Evolutionary conservation across 2,113 vertebrate species (phyloP).

Genomic region (Girardinichthys multiradiatus): DNA sequence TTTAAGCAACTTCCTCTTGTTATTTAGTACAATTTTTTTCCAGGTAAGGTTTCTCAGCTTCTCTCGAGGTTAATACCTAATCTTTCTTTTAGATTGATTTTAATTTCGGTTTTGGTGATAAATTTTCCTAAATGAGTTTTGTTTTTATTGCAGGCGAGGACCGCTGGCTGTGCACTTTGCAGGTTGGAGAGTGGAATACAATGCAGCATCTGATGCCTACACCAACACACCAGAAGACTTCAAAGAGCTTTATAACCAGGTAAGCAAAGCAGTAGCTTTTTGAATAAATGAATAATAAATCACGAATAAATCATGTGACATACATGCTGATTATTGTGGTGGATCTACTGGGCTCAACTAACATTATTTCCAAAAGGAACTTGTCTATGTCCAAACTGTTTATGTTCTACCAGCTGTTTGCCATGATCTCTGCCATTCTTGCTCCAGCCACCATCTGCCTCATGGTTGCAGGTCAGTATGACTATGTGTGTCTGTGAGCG

Average conservation of each 20-base stretch:
- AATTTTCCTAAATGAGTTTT: neutral
- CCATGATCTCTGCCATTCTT: constrained; percentile 63
- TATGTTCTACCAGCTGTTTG: constrained; percentile 79
- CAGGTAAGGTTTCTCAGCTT: too few relatives aligned
- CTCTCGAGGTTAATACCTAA: neutral
- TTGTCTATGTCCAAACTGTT: constrained; percentile 74
- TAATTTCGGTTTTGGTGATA: too few relatives aligned
- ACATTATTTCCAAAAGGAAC: constrained; percentile 64
- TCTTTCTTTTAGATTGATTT: neutral
- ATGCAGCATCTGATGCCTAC: constrained; percentile 79
- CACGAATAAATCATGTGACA: too few relatives aligned
- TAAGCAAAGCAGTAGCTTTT: neutral
- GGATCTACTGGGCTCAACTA: constrained; percentile 67
- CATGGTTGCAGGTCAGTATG: constrained; percentile 62
- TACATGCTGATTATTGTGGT: constrained; percentile 21
- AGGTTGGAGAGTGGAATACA: constrained; percentile 83
- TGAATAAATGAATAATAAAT: too few relatives aligned
- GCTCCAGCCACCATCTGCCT: constrained; percentile 77
- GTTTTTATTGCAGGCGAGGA: constrained; percentile 72
- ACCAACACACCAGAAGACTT: constrained; percentile 80
- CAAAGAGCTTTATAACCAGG: constrained; percentile 80
- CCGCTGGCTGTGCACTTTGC: constrained; percentile 80
- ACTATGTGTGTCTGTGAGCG: neutral
- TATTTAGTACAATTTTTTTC: too few relatives aligned
- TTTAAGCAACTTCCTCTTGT: neutral